A percentile compares a stretch with the other conserved stretches of the same genome.
These are phyloP conservation scores for Polymixis lichenea DNA, from an alignment of 2,888 invertebrate genomes.

Conservation along the genomic window DNA sequence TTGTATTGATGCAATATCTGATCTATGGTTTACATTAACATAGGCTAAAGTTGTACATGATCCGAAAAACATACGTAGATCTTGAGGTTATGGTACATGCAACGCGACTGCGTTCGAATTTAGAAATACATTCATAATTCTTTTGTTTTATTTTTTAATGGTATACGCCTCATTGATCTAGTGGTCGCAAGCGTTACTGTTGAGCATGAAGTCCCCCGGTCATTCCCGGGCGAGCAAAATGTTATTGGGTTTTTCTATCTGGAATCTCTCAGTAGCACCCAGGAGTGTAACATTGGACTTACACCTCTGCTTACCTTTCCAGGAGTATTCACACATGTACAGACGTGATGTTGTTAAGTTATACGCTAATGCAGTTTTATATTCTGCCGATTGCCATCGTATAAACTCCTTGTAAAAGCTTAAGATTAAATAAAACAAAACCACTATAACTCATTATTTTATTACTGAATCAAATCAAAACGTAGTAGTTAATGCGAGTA, in stretches of 20 bases:
- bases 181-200: too few relatives aligned
- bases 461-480: slow-evolving; percentile 26
- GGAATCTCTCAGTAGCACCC: too few relatives aligned
- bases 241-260: too few relatives aligned
- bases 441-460: slow-evolving; percentile 22
- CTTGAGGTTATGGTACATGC: background rate
- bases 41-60: background rate
- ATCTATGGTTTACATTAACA: slow-evolving; percentile 10
- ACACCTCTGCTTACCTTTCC: too few relatives aligned
- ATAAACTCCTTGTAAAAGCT: background rate
- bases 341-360: too few relatives aligned
- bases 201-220: too few relatives aligned
- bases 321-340: too few relatives aligned
- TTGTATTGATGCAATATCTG: slow-evolving; percentile 23
- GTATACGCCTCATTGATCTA: background rate
- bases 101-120: slow-evolving; percentile 10
- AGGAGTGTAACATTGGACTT: too few relatives aligned
- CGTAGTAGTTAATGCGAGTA: background rate
- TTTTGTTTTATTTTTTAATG: background rate
- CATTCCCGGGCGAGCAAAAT: too few relatives aligned
- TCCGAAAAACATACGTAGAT: background rate
- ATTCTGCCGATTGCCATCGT: background rate
- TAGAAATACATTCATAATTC: background rate
- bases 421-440: background rate
- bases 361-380: background rate